A percentile compares a stretch with the other conserved stretches of the same genome.
Evolutionary conservation across 2,888 invertebrate species (phyloP).

Genomic region (Syrphus vitripennis): DNA sequence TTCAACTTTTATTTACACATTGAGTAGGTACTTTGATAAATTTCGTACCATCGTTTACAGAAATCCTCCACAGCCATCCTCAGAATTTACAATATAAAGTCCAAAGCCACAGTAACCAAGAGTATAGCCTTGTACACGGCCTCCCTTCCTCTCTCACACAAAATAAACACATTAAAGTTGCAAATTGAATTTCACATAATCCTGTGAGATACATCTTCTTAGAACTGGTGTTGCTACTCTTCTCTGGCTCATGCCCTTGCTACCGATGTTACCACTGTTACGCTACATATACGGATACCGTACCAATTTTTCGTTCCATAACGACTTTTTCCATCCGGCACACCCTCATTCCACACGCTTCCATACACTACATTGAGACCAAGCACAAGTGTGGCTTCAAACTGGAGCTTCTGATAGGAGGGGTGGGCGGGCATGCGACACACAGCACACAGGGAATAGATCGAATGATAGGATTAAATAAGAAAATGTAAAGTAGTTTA

Average conservation of each 20-base stretch:
- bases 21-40: conserved; percentile 71
- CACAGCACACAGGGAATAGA: conserved; percentile 60
- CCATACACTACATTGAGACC: conserved; percentile 28
- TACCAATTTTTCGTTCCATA: conserved; percentile 66
- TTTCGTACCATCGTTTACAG: conserved; percentile 70
- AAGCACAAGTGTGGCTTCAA: conserved; percentile 24
- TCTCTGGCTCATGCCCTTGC: conserved; percentile 19
- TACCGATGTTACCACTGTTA: conserved; percentile 9
- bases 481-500: conserved; percentile 72
- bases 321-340: conserved; percentile 51
- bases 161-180: conserved; percentile 72
- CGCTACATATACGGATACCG: conserved; percentile 63
- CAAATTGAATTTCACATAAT: conserved; percentile 72
- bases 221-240: conserved; percentile 63
- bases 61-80: conserved; percentile 64
- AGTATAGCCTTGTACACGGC: conserved; percentile 51
- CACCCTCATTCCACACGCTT: conserved; percentile 42
- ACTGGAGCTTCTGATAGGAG: background rate
- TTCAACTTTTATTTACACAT: conserved; percentile 72
- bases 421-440: background rate
- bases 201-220: conserved; percentile 72
- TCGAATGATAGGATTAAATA: conserved; percentile 72
- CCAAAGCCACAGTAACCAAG: conserved; percentile 71
- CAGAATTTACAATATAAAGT: conserved; percentile 57
- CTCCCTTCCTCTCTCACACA: conserved; percentile 40